A percentile compares a stretch with the other conserved stretches of the same genome.
phyloP scores from a whole-genome alignment of 2,113 vertebrate genomes.

The Ahaetulla prasina region DNA sequence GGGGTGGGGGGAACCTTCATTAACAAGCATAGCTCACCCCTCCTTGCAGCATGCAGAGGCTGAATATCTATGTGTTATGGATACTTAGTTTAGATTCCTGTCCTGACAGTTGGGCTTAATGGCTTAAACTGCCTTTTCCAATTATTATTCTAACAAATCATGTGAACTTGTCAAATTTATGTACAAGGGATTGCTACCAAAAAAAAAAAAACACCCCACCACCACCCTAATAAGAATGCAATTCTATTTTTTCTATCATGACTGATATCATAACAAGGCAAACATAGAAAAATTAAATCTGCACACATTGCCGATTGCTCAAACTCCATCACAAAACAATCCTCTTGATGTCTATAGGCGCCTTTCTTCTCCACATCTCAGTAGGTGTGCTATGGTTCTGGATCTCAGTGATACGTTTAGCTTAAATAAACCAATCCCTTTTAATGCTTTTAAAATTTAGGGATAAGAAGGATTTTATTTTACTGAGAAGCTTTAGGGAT shows the following conservation, averaged over 20 bases:
- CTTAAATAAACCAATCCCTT: not conserved
- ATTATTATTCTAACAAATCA: not conserved
- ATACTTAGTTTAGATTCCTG: not conserved
- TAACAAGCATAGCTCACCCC: not conserved
- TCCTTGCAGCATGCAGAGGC: not conserved
- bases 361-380: not conserved
- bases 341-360: not conserved
- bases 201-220: not conserved
- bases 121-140: not conserved
- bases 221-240: not conserved
- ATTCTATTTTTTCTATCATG: not conserved
- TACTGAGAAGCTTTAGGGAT: not conserved
- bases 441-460: not conserved
- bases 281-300: not conserved
- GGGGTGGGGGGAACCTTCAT: not conserved
- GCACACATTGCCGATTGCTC: not conserved
- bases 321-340: not conserved
- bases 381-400: not conserved
- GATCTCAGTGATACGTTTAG: not conserved
- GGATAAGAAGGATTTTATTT: not conserved
- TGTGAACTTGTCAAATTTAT: not conserved
- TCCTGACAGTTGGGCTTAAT: not conserved
- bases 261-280: not conserved
- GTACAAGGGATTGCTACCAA: not conserved
- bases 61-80: not conserved